These are phyloP conservation scores for Xyrauchen texanus DNA, from an alignment of 2,113 vertebrate genomes.

Conservation along the genomic window DNA sequence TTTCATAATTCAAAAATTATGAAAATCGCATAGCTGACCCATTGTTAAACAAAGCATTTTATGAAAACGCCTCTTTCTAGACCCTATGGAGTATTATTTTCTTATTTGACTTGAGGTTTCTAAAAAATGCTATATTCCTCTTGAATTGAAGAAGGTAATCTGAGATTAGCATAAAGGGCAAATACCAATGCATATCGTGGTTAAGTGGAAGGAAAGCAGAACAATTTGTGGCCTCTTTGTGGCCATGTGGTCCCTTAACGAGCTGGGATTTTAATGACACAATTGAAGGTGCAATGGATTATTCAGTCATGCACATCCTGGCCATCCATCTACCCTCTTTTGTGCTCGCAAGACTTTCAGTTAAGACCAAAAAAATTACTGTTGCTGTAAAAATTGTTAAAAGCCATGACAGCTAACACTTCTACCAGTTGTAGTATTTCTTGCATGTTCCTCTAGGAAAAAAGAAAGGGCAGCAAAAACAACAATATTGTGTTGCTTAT, in stretches of 20 bases:
- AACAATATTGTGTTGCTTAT: not conserved
- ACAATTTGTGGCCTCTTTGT: constrained; percentile 43
- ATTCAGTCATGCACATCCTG: constrained; percentile 26
- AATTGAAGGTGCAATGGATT: constrained; percentile 54
- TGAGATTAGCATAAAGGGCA: constrained; percentile 35
- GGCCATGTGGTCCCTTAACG: constrained; percentile 44
- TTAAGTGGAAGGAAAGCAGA: constrained; percentile 14
- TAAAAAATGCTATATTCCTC: no score
- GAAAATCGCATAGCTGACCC: no score
- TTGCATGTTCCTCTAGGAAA: constrained; percentile 18
- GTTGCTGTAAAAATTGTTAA: constrained; percentile 45
- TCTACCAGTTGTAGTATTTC: not conserved
- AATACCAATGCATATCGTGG: constrained; percentile 20
- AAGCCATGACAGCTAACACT: constrained; percentile 37
- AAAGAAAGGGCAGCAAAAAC: not conserved
- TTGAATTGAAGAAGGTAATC: not conserved
- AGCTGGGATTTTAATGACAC: constrained; percentile 60
- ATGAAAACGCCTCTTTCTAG: no score
- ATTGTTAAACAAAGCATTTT: no score
- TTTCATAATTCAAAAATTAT: no score
- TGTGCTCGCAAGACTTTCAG: constrained; percentile 42
- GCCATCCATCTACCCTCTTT: not conserved
- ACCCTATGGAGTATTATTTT: no score
- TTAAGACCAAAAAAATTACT: constrained; percentile 46
- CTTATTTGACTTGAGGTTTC: no score